Conservation (phyloP, 2,113 vertebrate genomes). For the Mustela lutreola region DNA sequence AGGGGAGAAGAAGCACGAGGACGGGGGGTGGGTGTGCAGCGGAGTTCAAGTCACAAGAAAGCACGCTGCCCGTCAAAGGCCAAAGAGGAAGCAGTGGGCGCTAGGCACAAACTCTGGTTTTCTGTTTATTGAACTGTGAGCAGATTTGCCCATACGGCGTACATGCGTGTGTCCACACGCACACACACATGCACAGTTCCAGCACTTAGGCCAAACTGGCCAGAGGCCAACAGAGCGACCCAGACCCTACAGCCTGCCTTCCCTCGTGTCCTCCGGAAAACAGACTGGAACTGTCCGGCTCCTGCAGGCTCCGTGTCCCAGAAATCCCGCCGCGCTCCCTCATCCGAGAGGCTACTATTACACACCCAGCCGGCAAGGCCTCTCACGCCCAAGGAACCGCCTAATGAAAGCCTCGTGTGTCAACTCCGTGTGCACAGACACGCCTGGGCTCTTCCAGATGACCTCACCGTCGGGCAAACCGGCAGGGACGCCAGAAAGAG, state of each 20-base stretch:
- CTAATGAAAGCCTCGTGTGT: conserved; percentile 78
- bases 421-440: not conserved
- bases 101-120: not conserved
- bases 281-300: not conserved
- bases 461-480: conserved; percentile 78
- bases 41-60: not conserved
- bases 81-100: not conserved
- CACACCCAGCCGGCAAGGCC: not conserved
- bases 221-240: not conserved
- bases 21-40: not conserved
- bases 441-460: conserved; percentile 56
- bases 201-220: not conserved
- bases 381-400: conserved; percentile 51
- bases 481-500: conserved; percentile 60
- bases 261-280: not conserved
- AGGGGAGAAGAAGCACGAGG: not conserved
- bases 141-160: not conserved
- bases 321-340: conserved; percentile 12
- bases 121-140: not conserved
- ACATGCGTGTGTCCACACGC: fast-evolving
- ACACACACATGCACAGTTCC: not conserved
- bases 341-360: conserved; percentile 1
- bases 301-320: not conserved
- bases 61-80: not conserved
- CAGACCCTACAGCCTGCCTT: not conserved